These are phyloP conservation scores for Scophthalmus maximus DNA, from an alignment of 2,113 vertebrate genomes.

Conservation along the genomic window DNA sequence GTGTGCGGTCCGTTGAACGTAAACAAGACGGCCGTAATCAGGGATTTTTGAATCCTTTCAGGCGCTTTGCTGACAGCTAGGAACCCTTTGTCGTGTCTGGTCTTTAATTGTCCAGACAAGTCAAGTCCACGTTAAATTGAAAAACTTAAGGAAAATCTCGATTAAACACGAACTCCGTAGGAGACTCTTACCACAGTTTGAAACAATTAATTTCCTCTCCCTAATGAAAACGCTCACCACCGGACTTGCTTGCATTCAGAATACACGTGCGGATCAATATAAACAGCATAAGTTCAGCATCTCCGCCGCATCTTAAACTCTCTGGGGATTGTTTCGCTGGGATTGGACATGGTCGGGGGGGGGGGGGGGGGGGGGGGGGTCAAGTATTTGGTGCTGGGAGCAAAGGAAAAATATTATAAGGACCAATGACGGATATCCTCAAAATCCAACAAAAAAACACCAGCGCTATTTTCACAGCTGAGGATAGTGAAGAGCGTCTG, in stretches of 20 bases:
- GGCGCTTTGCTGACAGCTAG: conserved; percentile 29
- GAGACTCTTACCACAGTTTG: too few species aligned
- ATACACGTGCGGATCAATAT: conserved; percentile 8
- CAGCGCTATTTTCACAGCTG: conserved; percentile 78
- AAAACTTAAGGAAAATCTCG: conserved; percentile 9
- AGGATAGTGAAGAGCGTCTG: conserved; percentile 32
- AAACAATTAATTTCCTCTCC: conserved; percentile 37
- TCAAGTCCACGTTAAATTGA: not conserved
- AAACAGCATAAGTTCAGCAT: not conserved
- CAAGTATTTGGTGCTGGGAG: conserved; percentile 30
- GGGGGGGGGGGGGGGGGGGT: conserved; percentile 16
- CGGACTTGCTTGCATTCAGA: not conserved
- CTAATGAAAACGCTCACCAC: conserved; percentile 22
- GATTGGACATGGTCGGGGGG: conserved; percentile 9
- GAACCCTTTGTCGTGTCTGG: conserved; percentile 24
- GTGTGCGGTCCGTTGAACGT: conserved; percentile 19
- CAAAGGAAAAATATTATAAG: conserved; percentile 27
- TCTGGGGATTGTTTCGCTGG: conserved; percentile 4
- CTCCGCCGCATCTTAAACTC: not conserved
- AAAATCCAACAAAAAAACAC: conserved; percentile 53
- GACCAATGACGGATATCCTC: conserved; percentile 46
- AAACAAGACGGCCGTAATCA: conserved; percentile 45
- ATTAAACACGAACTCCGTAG: not conserved
- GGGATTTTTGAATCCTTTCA: conserved; percentile 6
- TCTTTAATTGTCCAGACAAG: conserved; percentile 23